A percentile compares a stretch with the other conserved stretches of the same genome.
phyloP scores from a whole-genome alignment of 2,113 vertebrate species.

The Dromaius novaehollandiae region DNA sequence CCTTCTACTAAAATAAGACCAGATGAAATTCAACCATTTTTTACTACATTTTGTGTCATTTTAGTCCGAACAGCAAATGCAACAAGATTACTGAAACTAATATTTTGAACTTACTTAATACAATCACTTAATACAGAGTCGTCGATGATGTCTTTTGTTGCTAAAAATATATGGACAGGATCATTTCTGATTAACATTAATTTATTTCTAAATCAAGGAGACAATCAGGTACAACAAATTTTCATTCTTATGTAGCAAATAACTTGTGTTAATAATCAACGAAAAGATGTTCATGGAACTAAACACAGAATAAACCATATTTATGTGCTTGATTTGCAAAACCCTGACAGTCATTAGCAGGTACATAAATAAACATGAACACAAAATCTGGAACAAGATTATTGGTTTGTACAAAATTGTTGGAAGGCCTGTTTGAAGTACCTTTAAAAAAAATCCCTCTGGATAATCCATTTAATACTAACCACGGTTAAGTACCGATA shows the following conservation, averaged over 20 bases:
- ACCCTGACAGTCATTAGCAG: not conserved
- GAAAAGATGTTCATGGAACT: not conserved
- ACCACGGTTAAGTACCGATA: not conserved
- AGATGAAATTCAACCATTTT: not conserved
- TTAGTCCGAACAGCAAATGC: not conserved
- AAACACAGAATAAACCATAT: not conserved
- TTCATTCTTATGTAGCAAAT: not conserved
- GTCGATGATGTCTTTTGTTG: not conserved
- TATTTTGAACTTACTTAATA: not conserved
- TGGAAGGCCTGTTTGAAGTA: not conserved
- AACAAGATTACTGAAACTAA: not conserved
- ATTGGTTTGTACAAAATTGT: not conserved
- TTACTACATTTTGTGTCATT: not conserved
- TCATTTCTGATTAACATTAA: not conserved
- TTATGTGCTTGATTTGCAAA: not conserved
- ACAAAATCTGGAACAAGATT: not conserved
- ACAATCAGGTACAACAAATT: not conserved
- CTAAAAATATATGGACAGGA: not conserved
- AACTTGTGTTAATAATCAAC: not conserved
- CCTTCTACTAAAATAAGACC: constrained; percentile 1
- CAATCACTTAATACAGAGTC: not conserved
- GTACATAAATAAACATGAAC: not conserved
- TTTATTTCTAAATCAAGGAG: not conserved
- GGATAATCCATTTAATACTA: not conserved
- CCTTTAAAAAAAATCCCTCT: not conserved